These are phyloP conservation scores for Clarias macrocephalus DNA, from an alignment of 2,113 vertebrate species.

Conservation along the genomic window DNA sequence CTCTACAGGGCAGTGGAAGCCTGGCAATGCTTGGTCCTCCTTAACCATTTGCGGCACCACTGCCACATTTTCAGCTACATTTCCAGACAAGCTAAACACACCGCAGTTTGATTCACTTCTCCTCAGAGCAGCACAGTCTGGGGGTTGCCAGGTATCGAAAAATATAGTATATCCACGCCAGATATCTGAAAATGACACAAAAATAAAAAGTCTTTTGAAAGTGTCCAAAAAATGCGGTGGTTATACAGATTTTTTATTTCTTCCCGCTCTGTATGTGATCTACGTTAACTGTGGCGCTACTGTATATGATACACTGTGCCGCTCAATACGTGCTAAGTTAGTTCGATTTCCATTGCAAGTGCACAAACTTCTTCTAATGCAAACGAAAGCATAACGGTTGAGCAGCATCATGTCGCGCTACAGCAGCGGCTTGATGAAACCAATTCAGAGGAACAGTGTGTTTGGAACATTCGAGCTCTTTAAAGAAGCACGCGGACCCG, in stretches of 20 bases:
- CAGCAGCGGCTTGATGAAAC: not conserved
- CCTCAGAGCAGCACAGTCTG: not conserved
- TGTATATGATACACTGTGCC: not conserved
- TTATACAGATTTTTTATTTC: not conserved
- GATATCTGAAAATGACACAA: not conserved
- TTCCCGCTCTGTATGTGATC: not conserved
- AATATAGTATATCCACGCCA: not conserved
- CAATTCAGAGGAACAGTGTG: not conserved
- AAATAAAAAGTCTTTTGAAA: not conserved
- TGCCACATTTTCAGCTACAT: not conserved
- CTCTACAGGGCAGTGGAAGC: too few species aligned
- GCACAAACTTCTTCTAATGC: not conserved
- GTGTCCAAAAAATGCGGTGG: too few species aligned
- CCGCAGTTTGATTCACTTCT: not conserved
- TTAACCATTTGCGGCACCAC: too few species aligned
- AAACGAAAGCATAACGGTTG: not conserved
- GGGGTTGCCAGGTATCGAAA: not conserved
- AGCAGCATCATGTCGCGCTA: not conserved
- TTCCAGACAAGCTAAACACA: not conserved
- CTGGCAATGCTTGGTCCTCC: too few species aligned
- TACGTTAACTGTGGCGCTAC: not conserved
- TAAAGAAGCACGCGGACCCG: not conserved
- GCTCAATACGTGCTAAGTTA: not conserved
- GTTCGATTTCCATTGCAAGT: not conserved
- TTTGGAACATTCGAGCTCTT: not conserved